These are phyloP conservation scores for Oreortyx pictus DNA, from an alignment of 2,797 vertebrate species.

Conservation along the genomic window DNA sequence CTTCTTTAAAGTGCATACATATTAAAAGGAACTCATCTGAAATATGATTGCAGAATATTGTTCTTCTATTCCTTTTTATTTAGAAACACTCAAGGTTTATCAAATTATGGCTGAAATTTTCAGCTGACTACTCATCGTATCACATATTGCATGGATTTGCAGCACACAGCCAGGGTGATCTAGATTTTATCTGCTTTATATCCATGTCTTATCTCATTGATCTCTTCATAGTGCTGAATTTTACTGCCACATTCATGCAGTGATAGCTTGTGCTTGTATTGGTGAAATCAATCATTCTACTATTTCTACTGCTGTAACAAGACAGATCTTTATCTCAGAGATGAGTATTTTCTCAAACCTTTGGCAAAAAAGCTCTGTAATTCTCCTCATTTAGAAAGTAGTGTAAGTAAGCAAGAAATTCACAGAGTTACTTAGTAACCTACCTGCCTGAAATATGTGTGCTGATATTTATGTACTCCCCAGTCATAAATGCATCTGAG, in stretches of 20 bases:
- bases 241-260: neutral
- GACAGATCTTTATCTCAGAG: neutral
- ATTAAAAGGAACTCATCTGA: slow-evolving; percentile 4
- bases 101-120: neutral
- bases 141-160: neutral
- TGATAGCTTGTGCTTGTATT: neutral
- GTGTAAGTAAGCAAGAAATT: neutral
- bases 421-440: neutral
- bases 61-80: slow-evolving; percentile 13
- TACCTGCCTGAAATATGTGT: neutral
- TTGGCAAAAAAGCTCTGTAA: neutral
- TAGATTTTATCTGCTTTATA: slow-evolving; percentile 10
- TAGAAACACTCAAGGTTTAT: neutral
- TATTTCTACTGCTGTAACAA: neutral
- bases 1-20: neutral
- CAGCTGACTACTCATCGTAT: neutral
- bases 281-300: slow-evolving; percentile 9
- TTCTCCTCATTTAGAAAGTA: neutral
- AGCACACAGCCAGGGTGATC: neutral
- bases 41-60: neutral
- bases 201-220: neutral
- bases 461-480: neutral
- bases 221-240: neutral
- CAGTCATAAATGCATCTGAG: neutral
- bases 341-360: neutral